Evolutionary conservation across 1,140 invertebrate species (phyloP).

Genomic region (Achatina immaculata): DNA sequence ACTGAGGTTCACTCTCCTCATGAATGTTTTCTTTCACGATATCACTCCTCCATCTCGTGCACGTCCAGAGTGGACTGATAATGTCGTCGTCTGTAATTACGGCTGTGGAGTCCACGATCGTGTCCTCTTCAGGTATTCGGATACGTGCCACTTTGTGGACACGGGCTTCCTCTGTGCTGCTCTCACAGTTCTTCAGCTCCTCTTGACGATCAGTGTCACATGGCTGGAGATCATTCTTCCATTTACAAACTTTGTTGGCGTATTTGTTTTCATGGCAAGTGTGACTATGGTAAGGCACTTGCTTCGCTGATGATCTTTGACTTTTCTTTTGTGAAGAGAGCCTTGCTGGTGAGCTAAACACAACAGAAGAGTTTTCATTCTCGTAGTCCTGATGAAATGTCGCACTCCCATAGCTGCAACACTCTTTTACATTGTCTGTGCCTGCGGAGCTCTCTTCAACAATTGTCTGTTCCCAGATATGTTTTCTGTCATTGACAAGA

Average conservation of each 20-base stretch:
- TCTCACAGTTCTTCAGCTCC: background rate
- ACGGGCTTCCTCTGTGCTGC: background rate
- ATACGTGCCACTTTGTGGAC: background rate
- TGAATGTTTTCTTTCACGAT: background rate
- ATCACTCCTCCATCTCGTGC: background rate
- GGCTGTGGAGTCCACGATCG: background rate
- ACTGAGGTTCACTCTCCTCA: background rate
- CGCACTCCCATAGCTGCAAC: no score
- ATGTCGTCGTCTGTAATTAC: background rate
- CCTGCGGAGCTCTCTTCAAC: background rate
- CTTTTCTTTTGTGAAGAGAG: background rate
- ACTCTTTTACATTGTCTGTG: background rate
- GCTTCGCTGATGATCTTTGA: background rate
- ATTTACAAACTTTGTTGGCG: no score
- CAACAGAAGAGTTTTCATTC: no score
- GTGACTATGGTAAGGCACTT: background rate
- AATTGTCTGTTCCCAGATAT: background rate
- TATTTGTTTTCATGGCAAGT: no score
- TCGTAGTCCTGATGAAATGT: no score
- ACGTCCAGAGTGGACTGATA: background rate
- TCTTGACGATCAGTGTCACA: background rate
- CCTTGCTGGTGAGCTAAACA: background rate
- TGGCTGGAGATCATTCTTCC: background rate
- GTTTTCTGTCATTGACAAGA: background rate
- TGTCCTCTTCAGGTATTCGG: background rate